phyloP scores from a whole-genome alignment of 2,888 invertebrate genomes.

The Conomelus anceps region DNA sequence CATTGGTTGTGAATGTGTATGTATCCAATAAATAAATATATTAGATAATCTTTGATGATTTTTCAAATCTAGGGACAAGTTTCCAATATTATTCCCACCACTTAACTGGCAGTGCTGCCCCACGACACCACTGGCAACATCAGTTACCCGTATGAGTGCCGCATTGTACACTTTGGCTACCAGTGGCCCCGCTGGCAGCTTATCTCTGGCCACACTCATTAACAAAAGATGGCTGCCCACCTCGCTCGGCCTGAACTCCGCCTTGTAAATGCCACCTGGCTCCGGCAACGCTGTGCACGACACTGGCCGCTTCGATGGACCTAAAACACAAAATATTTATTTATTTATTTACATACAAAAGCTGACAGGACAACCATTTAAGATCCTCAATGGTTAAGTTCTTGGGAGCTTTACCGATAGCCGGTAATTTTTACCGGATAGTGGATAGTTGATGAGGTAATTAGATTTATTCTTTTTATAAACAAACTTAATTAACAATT shows the following conservation, averaged over 20 bases:
- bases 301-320: slow-evolving; percentile 78
- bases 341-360: too few species aligned
- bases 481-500: too few species aligned
- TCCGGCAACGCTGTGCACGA: slow-evolving; percentile 74
- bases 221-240: slow-evolving; percentile 93
- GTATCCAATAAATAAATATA: too few species aligned
- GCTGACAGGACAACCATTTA: too few species aligned
- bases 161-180: slow-evolving; percentile 93
- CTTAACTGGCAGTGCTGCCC: slow-evolving; percentile 95
- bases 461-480: too few species aligned
- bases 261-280: slow-evolving; percentile 73
- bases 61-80: too few species aligned
- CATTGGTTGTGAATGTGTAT: too few species aligned
- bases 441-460: too few species aligned
- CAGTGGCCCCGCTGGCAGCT: slow-evolving; percentile 81
- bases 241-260: slow-evolving; percentile 88
- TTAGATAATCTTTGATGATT: too few species aligned
- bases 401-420: too few species aligned
- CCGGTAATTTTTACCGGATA: too few species aligned
- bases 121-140: slow-evolving; percentile 87
- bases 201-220: slow-evolving; percentile 81
- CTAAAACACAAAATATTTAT: slow-evolving; percentile 41
- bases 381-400: too few species aligned
- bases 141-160: slow-evolving; percentile 86
- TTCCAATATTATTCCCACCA: slow-evolving; percentile 57